Evolutionary conservation across 2,888 invertebrate species (phyloP).

Genomic region (Thereva nobilitata): DNA sequence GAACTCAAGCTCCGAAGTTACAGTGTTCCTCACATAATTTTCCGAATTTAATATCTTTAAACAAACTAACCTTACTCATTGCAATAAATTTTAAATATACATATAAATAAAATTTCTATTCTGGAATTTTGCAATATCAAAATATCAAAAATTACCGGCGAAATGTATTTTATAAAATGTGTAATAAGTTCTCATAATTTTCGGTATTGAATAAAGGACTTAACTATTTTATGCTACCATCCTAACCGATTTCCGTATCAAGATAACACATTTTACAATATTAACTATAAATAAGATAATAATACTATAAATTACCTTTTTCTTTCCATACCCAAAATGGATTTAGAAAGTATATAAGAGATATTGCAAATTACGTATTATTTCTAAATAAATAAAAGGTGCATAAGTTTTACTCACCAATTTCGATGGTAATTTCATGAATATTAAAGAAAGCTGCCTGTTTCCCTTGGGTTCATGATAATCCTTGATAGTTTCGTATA

Average conservation of each 20-base stretch:
- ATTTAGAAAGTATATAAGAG: slow-evolving; percentile 40
- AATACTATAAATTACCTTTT: slow-evolving; percentile 42
- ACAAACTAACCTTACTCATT: too few species aligned
- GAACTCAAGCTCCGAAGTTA: too few species aligned
- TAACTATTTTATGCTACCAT: too few species aligned
- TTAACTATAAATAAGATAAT: slow-evolving; percentile 19
- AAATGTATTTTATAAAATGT: too few species aligned
- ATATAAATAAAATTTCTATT: too few species aligned
- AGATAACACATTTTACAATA: slow-evolving; percentile 16
- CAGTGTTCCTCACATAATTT: too few species aligned
- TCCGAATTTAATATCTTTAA: too few species aligned
- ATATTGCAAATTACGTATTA: slow-evolving; percentile 31
- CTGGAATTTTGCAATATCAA: too few species aligned
- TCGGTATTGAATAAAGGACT: too few species aligned
- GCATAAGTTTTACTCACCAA: slow-evolving; percentile 59
- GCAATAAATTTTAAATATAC: too few species aligned
- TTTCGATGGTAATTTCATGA: slow-evolving; percentile 93
- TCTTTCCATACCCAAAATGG: slow-evolving; percentile 44
- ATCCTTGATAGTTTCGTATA: slow-evolving; percentile 89
- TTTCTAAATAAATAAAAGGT: neutral
- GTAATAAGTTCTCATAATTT: too few species aligned
- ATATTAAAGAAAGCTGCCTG: slow-evolving; percentile 90
- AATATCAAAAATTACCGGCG: too few species aligned
- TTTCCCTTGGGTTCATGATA: slow-evolving; percentile 81
- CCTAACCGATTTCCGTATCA: neutral